These are phyloP conservation scores for Ispidina picta DNA, from an alignment of 2,797 vertebrate species.

Conservation along the genomic window DNA sequence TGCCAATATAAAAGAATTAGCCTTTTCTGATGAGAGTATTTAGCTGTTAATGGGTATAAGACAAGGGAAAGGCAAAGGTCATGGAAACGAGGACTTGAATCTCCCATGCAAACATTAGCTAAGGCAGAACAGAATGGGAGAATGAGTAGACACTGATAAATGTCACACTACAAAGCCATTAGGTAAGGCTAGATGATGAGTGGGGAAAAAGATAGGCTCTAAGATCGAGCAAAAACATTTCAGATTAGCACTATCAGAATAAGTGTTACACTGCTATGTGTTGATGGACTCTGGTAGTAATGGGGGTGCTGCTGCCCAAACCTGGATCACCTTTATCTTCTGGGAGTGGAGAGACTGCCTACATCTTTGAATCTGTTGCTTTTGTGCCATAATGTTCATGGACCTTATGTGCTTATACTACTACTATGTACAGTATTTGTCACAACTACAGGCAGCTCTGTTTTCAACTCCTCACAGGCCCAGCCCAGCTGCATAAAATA, in stretches of 20 bases:
- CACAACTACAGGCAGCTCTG: not conserved
- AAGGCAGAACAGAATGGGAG: not conserved
- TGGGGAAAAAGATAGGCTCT: not conserved
- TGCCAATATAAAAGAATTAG: not conserved
- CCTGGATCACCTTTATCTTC: not conserved
- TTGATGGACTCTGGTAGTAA: fast-evolving
- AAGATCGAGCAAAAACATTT: not conserved
- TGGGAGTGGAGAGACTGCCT: not conserved
- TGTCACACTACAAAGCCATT: not conserved
- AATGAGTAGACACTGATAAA: not conserved
- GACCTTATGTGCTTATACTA: not conserved
- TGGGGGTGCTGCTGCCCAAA: not conserved
- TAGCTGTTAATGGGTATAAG: constrained; percentile 6
- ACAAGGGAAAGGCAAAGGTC: not conserved
- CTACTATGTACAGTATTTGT: not conserved
- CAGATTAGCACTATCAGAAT: not conserved
- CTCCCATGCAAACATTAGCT: not conserved
- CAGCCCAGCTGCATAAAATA: fast-evolving
- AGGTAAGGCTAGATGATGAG: not conserved
- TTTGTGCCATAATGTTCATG: not conserved
- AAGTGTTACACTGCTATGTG: fast-evolving
- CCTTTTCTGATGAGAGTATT: constrained; percentile 6
- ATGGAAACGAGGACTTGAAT: not conserved
- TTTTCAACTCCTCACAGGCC: not conserved
- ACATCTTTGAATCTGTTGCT: not conserved